These are phyloP conservation scores for Nephrotoma flavescens DNA, from an alignment of 2,888 invertebrate genomes.

Conservation along the genomic window DNA sequence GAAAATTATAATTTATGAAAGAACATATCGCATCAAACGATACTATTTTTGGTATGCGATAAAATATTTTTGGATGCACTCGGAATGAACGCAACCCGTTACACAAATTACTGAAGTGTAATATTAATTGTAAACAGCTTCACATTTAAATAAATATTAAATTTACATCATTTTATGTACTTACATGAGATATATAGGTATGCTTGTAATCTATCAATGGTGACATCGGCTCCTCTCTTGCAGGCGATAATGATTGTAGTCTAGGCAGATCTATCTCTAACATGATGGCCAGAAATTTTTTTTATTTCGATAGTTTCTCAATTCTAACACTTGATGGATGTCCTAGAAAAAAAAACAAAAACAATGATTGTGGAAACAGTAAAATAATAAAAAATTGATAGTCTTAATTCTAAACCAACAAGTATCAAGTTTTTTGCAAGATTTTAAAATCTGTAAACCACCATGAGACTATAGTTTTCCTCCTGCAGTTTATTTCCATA, in stretches of 20 bases:
- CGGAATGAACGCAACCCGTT: background rate
- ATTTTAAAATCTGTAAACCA: no score
- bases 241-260: conserved; percentile 26
- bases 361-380: no score
- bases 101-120: background rate
- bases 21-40: background rate
- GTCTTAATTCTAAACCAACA: no score
- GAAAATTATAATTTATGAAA: background rate
- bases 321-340: no score
- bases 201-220: conserved; percentile 12
- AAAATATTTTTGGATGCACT: background rate
- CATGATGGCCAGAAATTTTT: background rate
- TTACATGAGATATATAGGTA: conserved; percentile 24
- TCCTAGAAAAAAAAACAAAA: no score
- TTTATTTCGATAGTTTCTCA: no score
- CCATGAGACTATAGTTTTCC: no score
- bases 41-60: background rate
- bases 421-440: no score
- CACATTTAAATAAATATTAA: background rate
- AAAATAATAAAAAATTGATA: no score
- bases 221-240: conserved; percentile 17
- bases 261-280: conserved; percentile 22
- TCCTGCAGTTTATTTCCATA: no score
- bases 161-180: conserved; percentile 9
- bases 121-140: background rate